Evolutionary conservation across 2,113 vertebrate genomes (phyloP), one percentile per base, ranked within the genome.

Genomic region (Alaudala cheleensis): DNA sequence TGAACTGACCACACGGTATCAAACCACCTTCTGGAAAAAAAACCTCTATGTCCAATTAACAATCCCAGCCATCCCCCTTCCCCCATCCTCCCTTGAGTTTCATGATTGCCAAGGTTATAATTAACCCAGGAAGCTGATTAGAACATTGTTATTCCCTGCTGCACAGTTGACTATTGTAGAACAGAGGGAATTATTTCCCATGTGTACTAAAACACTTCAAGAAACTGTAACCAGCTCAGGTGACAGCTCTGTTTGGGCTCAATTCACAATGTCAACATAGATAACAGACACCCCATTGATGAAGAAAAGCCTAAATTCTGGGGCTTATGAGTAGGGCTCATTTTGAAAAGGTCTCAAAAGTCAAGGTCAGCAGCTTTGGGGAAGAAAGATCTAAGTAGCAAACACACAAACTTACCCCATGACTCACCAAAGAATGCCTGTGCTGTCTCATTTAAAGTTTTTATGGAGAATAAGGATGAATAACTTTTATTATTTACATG

Each of bases 81-180:
- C 49, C 8, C 6, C 39, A 13, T 18, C 25, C 21, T 54, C 37
- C 40, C 37, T 47, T 40, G 24, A 72, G 49, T 82, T 92, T 80
- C 39, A 37, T 79, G 49, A 79, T 71, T 81, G 56, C 50, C 57
- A 50, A 2, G 9, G 44, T 51, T 87, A 81, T 66, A 86, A 89
- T 83, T 91, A 91, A 91, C 37, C 29, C 58, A 62, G 54, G 33
- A 70, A 23, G 14, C n/a, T 53, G 42, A 91, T 88, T 69, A 73
- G 57, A 86, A 76, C 39, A 54, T 39, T 72, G 62, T 26, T 73
- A 50, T 64, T 90, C 54, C 22, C 42, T 29, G 23, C 34, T 66
- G 69, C 40, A 77, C 34, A 34, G 44, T 15, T 83, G 50, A 61
- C 49, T 73, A 21, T 9, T 82, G 70, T 40, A 65, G 37, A 58